Base-by-base conservation (phyloP, 2,797 vertebrate species). In the Pseudopleuronectes americanus region DNA sequence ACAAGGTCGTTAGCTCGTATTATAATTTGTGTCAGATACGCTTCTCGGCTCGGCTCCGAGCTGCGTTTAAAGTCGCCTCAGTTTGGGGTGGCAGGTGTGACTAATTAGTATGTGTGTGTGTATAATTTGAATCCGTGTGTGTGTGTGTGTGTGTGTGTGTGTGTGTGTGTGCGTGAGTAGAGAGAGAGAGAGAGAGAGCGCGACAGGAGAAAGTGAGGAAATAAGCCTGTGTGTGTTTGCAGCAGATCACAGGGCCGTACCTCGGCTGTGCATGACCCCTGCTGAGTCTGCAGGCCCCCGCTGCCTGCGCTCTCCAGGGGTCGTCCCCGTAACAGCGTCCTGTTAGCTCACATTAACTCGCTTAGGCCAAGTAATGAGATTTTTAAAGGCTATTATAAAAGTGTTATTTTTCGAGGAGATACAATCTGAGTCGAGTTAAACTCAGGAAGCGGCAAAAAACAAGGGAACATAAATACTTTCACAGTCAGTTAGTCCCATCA, bases 351-450 rank as follows among this genome's bases (percentile, higher is more conserved):
- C 51, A 55, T 51, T 55, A 17, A 55, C 71, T 57, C 57, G 52
- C 41, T 71, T 58, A 36, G 58, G 69, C 19, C 36, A 16, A 56
- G 62, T 84, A 84, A 87, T 74, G 67, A 68, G 60, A 77, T 62
- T 79, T 80, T 82, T 80, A 84, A 81, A 78, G 33, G 64, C 60
- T 65, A 24, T 85, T 68, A 83, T 71, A 74, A 78, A 85, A 80
- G 57, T 67, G 68, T 73, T 76, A 47, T 79, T 81, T 81, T 69
- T 84, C 41, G 64, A 60, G 55, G 61, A 77, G 66, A 87, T 85
- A 59, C 71, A 57, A 75, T 81, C 80, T 82, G 66, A 81, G 75
- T 59, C 57, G 68, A 77, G 79, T 89, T 75, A 80, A 87, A 77
- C 54, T 76, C 80, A 79, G 71, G 79, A 78, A 87, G 56, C 17